phyloP scores from a whole-genome alignment of 2,113 vertebrate genomes.

The Thalassarche chlororhynchos region DNA sequence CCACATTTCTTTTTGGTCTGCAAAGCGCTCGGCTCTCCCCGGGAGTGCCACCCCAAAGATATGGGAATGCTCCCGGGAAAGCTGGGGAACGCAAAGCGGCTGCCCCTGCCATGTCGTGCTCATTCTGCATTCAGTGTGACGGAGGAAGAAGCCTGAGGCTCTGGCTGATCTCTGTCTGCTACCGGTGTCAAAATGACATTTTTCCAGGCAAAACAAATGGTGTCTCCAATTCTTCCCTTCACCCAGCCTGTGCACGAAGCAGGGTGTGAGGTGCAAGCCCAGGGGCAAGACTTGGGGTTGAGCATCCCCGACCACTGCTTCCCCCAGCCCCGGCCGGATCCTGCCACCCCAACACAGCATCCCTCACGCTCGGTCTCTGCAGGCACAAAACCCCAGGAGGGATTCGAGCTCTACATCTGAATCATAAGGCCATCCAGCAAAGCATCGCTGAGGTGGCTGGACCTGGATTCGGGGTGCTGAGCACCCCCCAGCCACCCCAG shows the following conservation, averaged over 20 bases:
- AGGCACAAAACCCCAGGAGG: background rate
- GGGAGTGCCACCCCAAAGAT: background rate
- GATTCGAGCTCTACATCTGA: background rate
- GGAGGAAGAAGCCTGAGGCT: background rate
- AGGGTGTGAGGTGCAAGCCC: background rate
- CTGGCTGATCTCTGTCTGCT: background rate
- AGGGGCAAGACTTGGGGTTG: background rate
- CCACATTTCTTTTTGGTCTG: background rate
- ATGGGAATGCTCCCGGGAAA: background rate
- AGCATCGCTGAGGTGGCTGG: background rate
- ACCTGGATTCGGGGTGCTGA: background rate
- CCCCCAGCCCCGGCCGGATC: background rate
- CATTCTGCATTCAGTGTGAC: background rate
- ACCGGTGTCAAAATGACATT: slow-evolving; percentile 3
- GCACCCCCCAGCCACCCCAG: background rate
- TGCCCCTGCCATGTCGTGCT: background rate
- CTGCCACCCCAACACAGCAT: background rate
- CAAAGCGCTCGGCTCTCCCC: background rate
- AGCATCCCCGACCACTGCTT: background rate
- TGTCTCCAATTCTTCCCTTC: background rate
- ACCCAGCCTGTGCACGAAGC: background rate
- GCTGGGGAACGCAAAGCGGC: background rate
- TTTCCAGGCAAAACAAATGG: background rate
- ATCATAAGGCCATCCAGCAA: background rate
- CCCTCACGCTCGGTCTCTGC: fast-evolving